These are phyloP conservation scores for Heterotilapia buettikoferi DNA, from an alignment of 2,113 vertebrate species.

Conservation along the genomic window DNA sequence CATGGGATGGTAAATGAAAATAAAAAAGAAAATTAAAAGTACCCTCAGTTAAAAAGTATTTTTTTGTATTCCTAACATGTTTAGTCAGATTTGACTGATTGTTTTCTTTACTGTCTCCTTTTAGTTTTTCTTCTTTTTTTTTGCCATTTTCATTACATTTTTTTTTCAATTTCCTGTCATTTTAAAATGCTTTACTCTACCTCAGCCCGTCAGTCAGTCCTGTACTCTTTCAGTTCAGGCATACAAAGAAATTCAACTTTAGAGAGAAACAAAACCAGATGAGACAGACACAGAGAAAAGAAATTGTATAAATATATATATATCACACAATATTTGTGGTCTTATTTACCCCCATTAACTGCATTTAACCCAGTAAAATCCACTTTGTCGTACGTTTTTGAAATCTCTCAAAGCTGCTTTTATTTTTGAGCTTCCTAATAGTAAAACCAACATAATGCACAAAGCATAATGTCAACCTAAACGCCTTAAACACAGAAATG, in stretches of 20 bases:
- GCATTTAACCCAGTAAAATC: neutral
- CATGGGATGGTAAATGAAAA: neutral
- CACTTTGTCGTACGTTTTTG: neutral
- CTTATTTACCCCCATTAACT: neutral
- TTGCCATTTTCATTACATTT: neutral
- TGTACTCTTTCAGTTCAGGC: neutral
- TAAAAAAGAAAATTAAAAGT: neutral
- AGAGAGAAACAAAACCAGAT: neutral
- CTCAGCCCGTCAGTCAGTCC: neutral
- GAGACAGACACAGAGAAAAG: neutral
- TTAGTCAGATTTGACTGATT: neutral
- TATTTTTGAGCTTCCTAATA: neutral
- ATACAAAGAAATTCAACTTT: neutral
- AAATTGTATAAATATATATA: neutral
- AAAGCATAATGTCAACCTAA: neutral
- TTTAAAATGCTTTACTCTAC: neutral
- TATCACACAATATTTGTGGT: neutral
- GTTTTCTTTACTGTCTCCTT: neutral
- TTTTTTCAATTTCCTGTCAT: neutral
- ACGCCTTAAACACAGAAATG: neutral
- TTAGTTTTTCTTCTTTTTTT: neutral
- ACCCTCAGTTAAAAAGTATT: neutral
- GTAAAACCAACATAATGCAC: neutral
- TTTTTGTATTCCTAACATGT: neutral
- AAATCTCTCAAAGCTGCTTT: conserved; percentile 2